Conservation (phyloP, 2,113 vertebrate genomes). For the Sebastes fasciatus region DNA sequence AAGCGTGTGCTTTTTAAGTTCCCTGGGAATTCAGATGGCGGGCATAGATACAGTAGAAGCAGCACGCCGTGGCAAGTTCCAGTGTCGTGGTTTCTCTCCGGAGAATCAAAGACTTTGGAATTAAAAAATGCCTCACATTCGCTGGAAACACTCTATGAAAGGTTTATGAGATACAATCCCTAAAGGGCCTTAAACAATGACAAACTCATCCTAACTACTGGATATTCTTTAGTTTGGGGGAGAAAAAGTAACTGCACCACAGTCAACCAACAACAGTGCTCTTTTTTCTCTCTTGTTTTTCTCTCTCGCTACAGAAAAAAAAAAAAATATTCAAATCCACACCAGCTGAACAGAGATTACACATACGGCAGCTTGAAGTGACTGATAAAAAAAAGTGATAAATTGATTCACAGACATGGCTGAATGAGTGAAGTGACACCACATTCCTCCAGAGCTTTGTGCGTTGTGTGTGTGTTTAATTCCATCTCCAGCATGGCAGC, state of each 20-base stretch:
- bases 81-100: slow-evolving; percentile 37
- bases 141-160: slow-evolving; percentile 58
- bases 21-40: slow-evolving; percentile 58
- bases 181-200: slow-evolving; percentile 57
- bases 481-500: slow-evolving; percentile 53
- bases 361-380: slow-evolving; percentile 55
- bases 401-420: slow-evolving; percentile 67
- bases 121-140: slow-evolving; percentile 54
- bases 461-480: slow-evolving; percentile 43
- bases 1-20: slow-evolving; percentile 46
- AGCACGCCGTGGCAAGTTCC: slow-evolving; percentile 37
- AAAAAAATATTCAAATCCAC: slow-evolving; percentile 54
- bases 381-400: slow-evolving; percentile 64
- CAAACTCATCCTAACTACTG: slow-evolving; percentile 53
- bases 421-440: slow-evolving; percentile 70
- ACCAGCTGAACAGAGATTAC: slow-evolving; percentile 49
- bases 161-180: slow-evolving; percentile 62
- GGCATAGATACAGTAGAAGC: slow-evolving; percentile 24
- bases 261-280: slow-evolving; percentile 18
- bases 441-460: slow-evolving; percentile 57
- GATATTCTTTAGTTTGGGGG: slow-evolving; percentile 48
- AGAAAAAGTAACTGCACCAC: slow-evolving; percentile 18
- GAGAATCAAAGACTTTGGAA: slow-evolving; percentile 61
- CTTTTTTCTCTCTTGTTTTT: slow-evolving; percentile 24
- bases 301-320: slow-evolving; percentile 22